Evolutionary conservation across 2,888 invertebrate species (phyloP), one percentile per base, ranked within the genome.

Genomic region (Dicycla oo): DNA sequence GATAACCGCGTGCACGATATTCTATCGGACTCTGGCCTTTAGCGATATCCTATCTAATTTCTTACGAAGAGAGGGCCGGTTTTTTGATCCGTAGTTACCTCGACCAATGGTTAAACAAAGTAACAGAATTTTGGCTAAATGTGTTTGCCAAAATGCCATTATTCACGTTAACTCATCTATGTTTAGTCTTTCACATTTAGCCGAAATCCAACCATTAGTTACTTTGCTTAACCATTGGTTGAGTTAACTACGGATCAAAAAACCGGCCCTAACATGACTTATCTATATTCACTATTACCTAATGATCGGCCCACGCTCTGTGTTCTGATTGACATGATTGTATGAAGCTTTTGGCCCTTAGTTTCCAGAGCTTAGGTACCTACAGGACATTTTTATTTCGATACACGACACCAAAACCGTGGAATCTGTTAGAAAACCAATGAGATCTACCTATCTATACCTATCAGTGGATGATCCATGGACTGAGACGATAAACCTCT

Each of bases 1-100:
- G 75, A 77, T 74, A 80, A 54, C 53, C 53, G 2, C 38, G 69
- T 75, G 69, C 45, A 68, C 81, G 78, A 75, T 69, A 75, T 64
- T 73, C 23, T 60, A 78, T 78, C 57, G 26, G 53, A 62, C 47
- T 38, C 49, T 60, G 43, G 18, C 51, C 62, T 63, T 60, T 68
- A 69, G 15, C 45, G 81, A 75, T 69, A 78, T 34, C 60, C 43
- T 80, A 78, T 78, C 81, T 56, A 43, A 53, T 53, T 79, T 65
- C 11, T 76, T 20, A 54, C 26, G 15, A 23, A 49, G 23, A 57
- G 18, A n/a, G n/a, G n/a, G n/a, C n/a, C n/a, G n/a, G n/a, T n/a
- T n/a, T n/a, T n/a, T n/a, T n/a, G n/a, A n/a, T n/a, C n/a, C n/a
- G n/a, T n/a, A n/a, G n/a, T n/a, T n/a, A n/a, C n/a, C n/a, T n/a